Percentiles rank a stretch among this genome's conserved stretches.
These are phyloP conservation scores for Myotis lucifugus DNA, from an alignment of 2,113 vertebrate species.

Conservation along the genomic window DNA sequence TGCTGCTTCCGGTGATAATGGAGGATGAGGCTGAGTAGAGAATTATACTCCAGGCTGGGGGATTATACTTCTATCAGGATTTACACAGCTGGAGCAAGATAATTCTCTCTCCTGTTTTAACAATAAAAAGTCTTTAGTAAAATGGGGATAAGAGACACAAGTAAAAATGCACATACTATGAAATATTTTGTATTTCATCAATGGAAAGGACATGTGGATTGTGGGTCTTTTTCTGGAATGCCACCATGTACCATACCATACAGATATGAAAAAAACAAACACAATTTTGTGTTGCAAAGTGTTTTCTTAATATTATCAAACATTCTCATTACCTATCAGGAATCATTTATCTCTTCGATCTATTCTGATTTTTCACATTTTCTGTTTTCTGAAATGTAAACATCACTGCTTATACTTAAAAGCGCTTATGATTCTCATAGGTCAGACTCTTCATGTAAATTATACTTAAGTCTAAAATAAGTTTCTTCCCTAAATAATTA, in stretches of 20 bases:
- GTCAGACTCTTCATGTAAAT: conserved; percentile 79
- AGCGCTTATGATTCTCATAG: conserved; percentile 43
- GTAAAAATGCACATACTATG: not conserved
- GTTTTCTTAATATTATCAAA: conserved; percentile 45
- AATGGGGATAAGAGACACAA: conserved; percentile 46
- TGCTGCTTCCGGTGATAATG: conserved; percentile 51
- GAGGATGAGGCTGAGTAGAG: conserved; percentile 31
- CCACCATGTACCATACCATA: not conserved
- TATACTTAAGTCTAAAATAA: conserved; percentile 78
- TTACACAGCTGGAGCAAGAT: conserved; percentile 59
- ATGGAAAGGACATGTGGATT: not conserved
- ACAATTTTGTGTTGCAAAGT: not conserved
- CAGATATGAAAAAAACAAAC: conserved; percentile 5
- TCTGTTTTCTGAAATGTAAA: conserved; percentile 33
- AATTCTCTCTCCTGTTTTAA: conserved; percentile 55
- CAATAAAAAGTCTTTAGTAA: conserved; percentile 54
- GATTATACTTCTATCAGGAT: conserved; percentile 62
- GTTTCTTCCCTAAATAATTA: conserved; percentile 87
- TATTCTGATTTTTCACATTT: conserved; percentile 36
- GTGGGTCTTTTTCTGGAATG: conserved; percentile 2
- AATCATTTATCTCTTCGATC: conserved; percentile 36
- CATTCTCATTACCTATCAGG: not conserved
- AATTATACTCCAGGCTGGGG: not conserved
- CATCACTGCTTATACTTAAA: conserved; percentile 33
- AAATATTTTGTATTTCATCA: conserved; percentile 35